These are phyloP conservation scores for Poeciliopsis prolifica DNA, from an alignment of 2,113 vertebrate genomes.

Conservation along the genomic window DNA sequence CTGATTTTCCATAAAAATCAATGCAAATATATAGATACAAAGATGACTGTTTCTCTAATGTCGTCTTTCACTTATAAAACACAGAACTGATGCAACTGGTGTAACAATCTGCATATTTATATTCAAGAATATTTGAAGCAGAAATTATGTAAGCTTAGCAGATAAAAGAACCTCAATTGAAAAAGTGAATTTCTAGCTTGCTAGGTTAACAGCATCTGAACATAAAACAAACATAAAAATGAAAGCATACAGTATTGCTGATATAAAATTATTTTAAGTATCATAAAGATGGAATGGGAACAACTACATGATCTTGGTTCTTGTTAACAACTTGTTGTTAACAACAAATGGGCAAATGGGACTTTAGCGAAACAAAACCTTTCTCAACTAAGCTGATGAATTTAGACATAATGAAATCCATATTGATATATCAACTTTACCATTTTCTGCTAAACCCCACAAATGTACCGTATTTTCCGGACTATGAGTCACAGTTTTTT, in stretches of 20 bases:
- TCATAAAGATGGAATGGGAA: not conserved
- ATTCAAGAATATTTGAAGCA: not conserved
- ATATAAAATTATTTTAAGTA: not conserved
- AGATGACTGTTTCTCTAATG: not conserved
- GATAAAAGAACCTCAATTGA: not conserved
- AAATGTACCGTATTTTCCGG: no score
- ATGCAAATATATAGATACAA: not conserved
- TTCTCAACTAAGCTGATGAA: not conserved
- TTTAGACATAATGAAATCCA: not conserved
- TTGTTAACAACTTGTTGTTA: not conserved
- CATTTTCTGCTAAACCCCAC: not conserved
- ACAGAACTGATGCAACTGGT: not conserved
- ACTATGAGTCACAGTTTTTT: no score
- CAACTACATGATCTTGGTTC: no score
- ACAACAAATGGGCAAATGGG: no score
- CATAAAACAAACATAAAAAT: not conserved
- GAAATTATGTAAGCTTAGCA: not conserved
- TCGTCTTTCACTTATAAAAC: not conserved
- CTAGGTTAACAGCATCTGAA: not conserved
- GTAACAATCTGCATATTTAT: not conserved
- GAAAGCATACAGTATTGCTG: conserved; percentile 12
- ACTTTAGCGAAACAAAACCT: no score
- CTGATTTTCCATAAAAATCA: not conserved
- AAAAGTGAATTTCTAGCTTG: not conserved
- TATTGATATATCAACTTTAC: not conserved